These are phyloP conservation scores for Agapornis roseicollis DNA, from an alignment of 2,113 vertebrate genomes.

Conservation along the genomic window DNA sequence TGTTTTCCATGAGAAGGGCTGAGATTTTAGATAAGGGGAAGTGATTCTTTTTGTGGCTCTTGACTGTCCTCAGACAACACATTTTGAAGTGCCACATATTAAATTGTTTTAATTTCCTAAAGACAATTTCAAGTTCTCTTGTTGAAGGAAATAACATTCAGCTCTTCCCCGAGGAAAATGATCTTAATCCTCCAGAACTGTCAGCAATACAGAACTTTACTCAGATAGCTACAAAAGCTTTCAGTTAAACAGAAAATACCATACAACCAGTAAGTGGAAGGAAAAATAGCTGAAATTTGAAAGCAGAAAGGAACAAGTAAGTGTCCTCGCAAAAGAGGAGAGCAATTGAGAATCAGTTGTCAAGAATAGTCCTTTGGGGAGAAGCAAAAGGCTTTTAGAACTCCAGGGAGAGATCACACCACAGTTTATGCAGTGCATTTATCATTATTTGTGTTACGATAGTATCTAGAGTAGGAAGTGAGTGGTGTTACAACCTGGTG, in stretches of 20 bases:
- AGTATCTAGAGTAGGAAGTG: not conserved
- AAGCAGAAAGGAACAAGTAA: constrained; percentile 1
- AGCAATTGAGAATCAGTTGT: not conserved
- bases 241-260: not conserved
- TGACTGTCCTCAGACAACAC: not conserved
- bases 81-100: not conserved
- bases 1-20: not conserved
- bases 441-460: not conserved
- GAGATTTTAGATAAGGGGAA: not conserved
- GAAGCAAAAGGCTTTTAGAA: not conserved
- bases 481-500: not conserved
- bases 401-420: not conserved
- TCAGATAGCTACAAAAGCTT: constrained; percentile 13
- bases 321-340: not conserved
- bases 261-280: not conserved
- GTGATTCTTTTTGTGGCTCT: not conserved
- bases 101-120: constrained; percentile 23
- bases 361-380: not conserved
- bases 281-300: constrained; percentile 18
- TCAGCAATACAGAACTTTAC: not conserved
- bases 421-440: not conserved
- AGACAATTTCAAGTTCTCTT: not conserved
- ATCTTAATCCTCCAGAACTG: not conserved
- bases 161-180: not conserved
- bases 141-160: not conserved